Evolutionary conservation across 2,888 invertebrate species (phyloP), one percentile per base, ranked within the genome.

Genomic region (Sminthurinus aureus): DNA sequence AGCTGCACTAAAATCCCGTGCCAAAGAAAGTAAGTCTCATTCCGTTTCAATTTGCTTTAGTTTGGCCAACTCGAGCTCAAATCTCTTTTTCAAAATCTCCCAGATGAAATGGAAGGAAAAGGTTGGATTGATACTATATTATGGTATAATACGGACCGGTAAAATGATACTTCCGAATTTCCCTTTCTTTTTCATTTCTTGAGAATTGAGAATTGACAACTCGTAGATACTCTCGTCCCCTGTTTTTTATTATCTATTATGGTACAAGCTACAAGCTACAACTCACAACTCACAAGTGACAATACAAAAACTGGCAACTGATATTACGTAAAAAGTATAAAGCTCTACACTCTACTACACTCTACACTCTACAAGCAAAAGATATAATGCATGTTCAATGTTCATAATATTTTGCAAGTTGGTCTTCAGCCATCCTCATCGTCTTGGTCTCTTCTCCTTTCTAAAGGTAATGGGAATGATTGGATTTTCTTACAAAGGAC

Each of bases 401-500:
- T n/a, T n/a, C 38, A 38, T 6, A 38, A 38, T 38, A 38, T 38
- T 38, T 18, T 58, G 18, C 9, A 58, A 58, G 18, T 58, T 15
- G 58, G 38, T 58, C 69, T 69, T 69, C n/a, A 11, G 18, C 69
- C 58, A 71, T 69, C 73, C 67, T n/a, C 83, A 15, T 69, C 69
- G n/a, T 69, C 20, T 77, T 58, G 15, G 79, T 69, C 83, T 74
- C 79, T 79, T 67, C 81, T 71, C 79, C 76, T 83, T 69, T 82
- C 58, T 79, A 74, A 74, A 26, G 73, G 76, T 75, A 85, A 83
- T 75, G 84, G 76, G 38, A 76, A 85, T 85, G 84, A 86, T 86
- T 86, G 86, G 86, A 86, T 86, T 86, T 85, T 84, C 84, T 84
- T 83, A 85, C 83, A 83, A 83, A 83, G 84, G 83, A 84, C 73